Base-by-base conservation (phyloP, 2,797 vertebrate species). In the Pantherophis vulpinus region DNA sequence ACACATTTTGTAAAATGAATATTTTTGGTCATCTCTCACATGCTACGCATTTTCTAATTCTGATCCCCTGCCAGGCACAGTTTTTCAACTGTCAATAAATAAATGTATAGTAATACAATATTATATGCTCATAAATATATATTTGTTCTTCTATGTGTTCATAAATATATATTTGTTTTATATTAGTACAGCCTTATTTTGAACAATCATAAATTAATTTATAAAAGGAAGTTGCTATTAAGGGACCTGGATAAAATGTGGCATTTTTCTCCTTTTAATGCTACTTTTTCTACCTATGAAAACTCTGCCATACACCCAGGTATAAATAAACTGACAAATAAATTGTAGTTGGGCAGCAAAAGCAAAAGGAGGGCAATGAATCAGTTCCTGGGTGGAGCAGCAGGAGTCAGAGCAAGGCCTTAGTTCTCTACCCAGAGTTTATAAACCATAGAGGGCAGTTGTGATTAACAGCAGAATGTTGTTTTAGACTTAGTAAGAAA, bases 401-500 rank as follows among this genome's bases (percentile, higher is more conserved):
- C 47, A 86, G 51, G 54, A 90, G 70, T 93, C 90, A 88, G 66
- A 32, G 32, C 25, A 58, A 25, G 56, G 27, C 51, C 32, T 91
- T 55, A 56, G 86, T 29, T 91, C 66, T 32, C 90, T 47, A 91
- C 61, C 56, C 90, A 86, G 79, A 93, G 79, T 58, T 90, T 70
- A 90, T 90, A 93, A 55, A 58, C 47, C 60, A 93, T 63, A 58
- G 58, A 91, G 59, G 70, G 47, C 87, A 91, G 87, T 89, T 89
- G 18, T 37, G 87, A 91, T 93, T 86, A 93, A 93, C 66, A 89
- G 55, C 90, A 93, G 90, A 93, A 63, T 56, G 11, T 91, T 88
- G 60, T 83, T 91, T 93, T 88, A 93, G 86, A 91, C 32, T 37
- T 86, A 83, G 51, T 66, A 89, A 93, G 87, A 91, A 93, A 93